Conservation (phyloP, 2,113 vertebrate species). For the Paraplagusia blochii region DNA sequence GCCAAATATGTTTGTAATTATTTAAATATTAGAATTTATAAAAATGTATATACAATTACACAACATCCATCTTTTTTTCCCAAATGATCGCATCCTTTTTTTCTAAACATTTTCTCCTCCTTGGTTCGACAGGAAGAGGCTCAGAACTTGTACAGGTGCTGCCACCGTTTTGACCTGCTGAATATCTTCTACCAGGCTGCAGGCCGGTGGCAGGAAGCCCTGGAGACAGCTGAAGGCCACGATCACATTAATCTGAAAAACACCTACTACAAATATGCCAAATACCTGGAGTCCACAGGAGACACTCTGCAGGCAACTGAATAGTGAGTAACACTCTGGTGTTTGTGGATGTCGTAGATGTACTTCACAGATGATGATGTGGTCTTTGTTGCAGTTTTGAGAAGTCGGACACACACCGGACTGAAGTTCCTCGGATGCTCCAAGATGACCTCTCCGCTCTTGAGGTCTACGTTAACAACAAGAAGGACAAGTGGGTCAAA, state of each 20-base stretch:
- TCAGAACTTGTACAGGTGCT: constrained; percentile 83
- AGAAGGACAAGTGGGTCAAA: constrained; percentile 84
- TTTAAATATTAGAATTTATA: no score
- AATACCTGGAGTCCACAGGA: constrained; percentile 83
- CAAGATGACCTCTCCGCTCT: constrained; percentile 83
- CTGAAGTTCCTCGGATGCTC: constrained; percentile 92
- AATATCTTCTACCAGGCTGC: constrained; percentile 89
- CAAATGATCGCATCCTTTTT: no score
- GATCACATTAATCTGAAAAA: constrained; percentile 90
- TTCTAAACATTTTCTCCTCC: constrained; percentile 19
- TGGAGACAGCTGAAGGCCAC: constrained; percentile 80
- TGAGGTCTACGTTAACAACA: constrained; percentile 88
- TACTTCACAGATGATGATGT: background rate
- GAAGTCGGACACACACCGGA: constrained; percentile 92
- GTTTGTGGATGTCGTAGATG: background rate
- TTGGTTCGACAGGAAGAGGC: constrained; percentile 84
- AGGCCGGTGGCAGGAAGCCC: constrained; percentile 81
- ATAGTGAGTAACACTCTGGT: constrained; percentile 76
- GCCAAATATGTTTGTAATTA: no score
- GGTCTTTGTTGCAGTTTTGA: constrained; percentile 81
- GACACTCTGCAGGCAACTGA: constrained; percentile 76
- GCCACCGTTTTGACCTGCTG: constrained; percentile 88
- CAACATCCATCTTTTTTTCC: background rate
- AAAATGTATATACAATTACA: no score
- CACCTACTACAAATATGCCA: constrained; percentile 77